Percentiles rank a stretch among this genome's conserved stretches.
Evolutionary conservation across 2,113 vertebrate genomes (phyloP).

Genomic region (Pseudorasbora parva): DNA sequence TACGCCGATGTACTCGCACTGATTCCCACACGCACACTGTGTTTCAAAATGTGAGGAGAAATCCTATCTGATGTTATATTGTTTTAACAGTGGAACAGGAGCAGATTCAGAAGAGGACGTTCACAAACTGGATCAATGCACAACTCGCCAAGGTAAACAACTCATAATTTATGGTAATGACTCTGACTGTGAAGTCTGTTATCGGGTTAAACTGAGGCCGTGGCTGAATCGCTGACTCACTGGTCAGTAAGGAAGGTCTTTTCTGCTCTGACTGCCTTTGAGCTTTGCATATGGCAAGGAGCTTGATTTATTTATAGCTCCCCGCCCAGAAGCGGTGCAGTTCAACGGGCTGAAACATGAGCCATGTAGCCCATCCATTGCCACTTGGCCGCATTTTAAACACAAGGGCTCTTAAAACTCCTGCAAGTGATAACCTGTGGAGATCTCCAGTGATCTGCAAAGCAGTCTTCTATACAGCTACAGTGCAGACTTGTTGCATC

Average conservation of each 20-base stretch:
- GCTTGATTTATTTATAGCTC: slow-evolving; percentile 67
- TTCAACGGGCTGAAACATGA: slow-evolving; percentile 28
- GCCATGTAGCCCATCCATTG: neutral
- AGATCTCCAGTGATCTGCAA: neutral
- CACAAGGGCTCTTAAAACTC: neutral
- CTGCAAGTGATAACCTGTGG: slow-evolving; percentile 28
- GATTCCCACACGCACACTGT: neutral
- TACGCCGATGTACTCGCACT: neutral
- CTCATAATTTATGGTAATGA: neutral
- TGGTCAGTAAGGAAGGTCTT: slow-evolving; percentile 27
- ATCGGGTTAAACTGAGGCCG: neutral
- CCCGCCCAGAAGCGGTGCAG: slow-evolving; percentile 33
- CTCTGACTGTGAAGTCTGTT: neutral
- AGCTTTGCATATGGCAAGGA: slow-evolving; percentile 16
- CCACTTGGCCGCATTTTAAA: neutral
- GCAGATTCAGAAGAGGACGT: slow-evolving; percentile 89
- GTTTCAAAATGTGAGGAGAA: neutral
- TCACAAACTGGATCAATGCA: slow-evolving; percentile 93
- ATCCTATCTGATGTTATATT: neutral
- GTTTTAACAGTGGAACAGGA: slow-evolving; percentile 84
- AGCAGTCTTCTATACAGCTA: too few relatives aligned
- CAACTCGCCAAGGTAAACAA: slow-evolving; percentile 86
- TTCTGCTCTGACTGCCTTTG: neutral
- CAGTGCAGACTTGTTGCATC: neutral
- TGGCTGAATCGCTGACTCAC: slow-evolving; percentile 49